phyloP scores from a whole-genome alignment of 2,113 vertebrate species.

The Tragulus kanchil region DNA sequence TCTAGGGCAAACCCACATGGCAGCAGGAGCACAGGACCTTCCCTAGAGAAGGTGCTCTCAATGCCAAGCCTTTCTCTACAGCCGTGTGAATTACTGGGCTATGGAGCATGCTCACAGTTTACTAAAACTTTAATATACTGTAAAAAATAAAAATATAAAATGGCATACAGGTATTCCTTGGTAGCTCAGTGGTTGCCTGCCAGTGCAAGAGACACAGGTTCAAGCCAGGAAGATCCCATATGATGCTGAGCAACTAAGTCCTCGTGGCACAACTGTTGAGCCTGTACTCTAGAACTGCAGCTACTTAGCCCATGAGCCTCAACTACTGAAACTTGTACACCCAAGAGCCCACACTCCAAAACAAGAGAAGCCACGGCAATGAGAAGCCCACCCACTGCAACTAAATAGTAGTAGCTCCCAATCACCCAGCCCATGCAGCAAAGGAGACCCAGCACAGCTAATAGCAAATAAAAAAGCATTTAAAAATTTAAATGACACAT shows the following conservation, averaged over 20 bases:
- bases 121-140: neutral
- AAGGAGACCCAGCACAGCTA: neutral
- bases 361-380: neutral
- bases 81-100: neutral
- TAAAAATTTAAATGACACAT: neutral
- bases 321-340: neutral
- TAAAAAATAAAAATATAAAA: slow-evolving; percentile 29
- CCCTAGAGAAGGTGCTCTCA: neutral
- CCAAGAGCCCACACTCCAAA: neutral
- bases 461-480: neutral
- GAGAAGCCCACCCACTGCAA: neutral
- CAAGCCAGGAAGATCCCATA: neutral
- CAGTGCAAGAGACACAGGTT: neutral
- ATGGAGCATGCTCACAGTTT: neutral
- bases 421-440: neutral
- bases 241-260: neutral
- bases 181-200: too few species aligned
- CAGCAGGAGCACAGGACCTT: neutral
- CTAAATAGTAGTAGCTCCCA: neutral
- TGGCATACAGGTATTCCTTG: neutral
- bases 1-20: neutral
- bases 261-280: rapidly evolving
- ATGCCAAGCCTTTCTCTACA: neutral
- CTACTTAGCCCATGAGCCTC: neutral
- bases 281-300: neutral